A percentile compares a stretch with the other conserved stretches of the same genome.
Evolutionary conservation across 1,140 invertebrate species (phyloP).

Genomic region (Bombus confusus): DNA sequence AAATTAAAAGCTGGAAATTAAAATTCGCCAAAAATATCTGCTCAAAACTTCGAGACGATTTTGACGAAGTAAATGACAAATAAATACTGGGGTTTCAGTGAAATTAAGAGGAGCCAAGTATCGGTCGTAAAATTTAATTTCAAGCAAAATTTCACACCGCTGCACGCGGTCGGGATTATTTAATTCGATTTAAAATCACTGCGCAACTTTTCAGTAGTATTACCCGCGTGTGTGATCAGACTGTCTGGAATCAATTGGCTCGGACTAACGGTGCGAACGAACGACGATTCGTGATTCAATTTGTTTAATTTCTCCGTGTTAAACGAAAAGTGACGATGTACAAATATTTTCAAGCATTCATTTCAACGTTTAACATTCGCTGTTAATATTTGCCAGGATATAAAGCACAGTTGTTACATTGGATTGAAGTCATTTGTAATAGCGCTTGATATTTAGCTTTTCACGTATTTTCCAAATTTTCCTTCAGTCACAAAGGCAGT

Average conservation of each 20-base stretch:
- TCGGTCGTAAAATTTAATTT: background rate
- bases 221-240: background rate
- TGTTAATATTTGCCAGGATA: too few species aligned
- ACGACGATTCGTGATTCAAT: background rate
- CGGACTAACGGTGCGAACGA: background rate
- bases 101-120: background rate
- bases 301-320: background rate
- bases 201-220: background rate
- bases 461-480: too few species aligned
- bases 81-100: background rate
- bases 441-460: too few species aligned
- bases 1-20: background rate
- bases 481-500: too few species aligned
- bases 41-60: background rate
- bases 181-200: conserved; percentile 4
- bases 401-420: too few species aligned
- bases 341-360: background rate
- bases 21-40: background rate
- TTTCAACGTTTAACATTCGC: too few species aligned
- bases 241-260: background rate
- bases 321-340: background rate
- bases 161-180: background rate
- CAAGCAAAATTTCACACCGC: background rate
- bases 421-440: too few species aligned
- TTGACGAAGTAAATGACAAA: background rate